phyloP scores from a whole-genome alignment of 2,113 vertebrate species.

The Hylia prasina region DNA sequence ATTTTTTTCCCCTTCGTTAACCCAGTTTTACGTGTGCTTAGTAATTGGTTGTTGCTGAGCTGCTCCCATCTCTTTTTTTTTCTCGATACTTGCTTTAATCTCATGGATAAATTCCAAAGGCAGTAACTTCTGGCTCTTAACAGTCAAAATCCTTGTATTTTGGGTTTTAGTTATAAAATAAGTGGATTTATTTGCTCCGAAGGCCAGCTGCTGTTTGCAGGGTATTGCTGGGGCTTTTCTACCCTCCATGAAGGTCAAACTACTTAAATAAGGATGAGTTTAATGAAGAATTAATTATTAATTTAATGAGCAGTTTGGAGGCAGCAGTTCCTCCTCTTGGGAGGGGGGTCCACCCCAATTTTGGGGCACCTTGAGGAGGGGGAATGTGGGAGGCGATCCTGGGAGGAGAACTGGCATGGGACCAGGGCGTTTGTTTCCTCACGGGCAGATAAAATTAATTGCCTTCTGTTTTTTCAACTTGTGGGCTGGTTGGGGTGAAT shows the following conservation, averaged over 20 bases:
- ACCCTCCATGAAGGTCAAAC: background rate
- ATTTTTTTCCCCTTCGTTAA: background rate
- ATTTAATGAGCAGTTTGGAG: background rate
- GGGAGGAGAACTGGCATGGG: background rate
- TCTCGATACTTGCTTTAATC: background rate
- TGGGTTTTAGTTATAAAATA: background rate
- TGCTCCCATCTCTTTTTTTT: background rate
- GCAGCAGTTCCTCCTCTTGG: background rate
- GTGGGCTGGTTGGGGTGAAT: background rate
- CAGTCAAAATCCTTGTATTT: background rate
- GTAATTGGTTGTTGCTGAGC: background rate
- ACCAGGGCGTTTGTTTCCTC: background rate
- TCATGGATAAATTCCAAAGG: rapidly evolving
- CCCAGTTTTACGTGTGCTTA: background rate
- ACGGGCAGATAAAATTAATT: background rate
- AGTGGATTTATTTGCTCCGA: background rate
- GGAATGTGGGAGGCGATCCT: background rate
- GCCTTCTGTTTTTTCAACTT: background rate
- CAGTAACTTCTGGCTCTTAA: background rate
- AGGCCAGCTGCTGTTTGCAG: background rate
- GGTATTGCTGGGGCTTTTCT: background rate
- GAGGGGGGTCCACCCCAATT: background rate
- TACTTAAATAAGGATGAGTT: background rate
- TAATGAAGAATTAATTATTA: background rate
- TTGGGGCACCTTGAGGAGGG: background rate